These are phyloP conservation scores for Cheilosia urbana DNA, from an alignment of 2,888 invertebrate genomes.

Conservation along the genomic window DNA sequence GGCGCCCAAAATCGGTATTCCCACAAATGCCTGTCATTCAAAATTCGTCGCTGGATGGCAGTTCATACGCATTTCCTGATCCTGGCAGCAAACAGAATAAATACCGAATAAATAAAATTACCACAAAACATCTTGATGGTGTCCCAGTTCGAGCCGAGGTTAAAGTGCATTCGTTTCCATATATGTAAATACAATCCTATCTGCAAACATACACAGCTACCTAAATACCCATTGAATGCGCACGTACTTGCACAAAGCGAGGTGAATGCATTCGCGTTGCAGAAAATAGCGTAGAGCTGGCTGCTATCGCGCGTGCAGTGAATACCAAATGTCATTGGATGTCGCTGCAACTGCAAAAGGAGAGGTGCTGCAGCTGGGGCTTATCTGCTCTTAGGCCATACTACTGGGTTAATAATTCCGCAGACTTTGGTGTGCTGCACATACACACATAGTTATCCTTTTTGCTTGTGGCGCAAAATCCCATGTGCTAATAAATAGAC, in stretches of 20 bases:
- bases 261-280: constrained; percentile 59
- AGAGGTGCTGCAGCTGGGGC: constrained; percentile 4
- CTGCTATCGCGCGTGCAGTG: constrained; percentile 37
- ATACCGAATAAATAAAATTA: constrained; percentile 51
- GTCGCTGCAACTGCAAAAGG: constrained; percentile 37
- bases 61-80: constrained; percentile 27
- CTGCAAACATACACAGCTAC: constrained; percentile 34
- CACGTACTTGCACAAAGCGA: constrained; percentile 10
- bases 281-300: constrained; percentile 13
- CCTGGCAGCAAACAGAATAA: background rate
- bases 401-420: constrained; percentile 60
- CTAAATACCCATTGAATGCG: constrained; percentile 5
- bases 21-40: background rate
- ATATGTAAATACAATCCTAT: constrained; percentile 48
- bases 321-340: constrained; percentile 71
- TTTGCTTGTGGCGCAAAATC: constrained; percentile 48
- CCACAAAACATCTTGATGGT: constrained; percentile 49
- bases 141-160: constrained; percentile 71
- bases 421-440: constrained; percentile 18
- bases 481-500: constrained; percentile 62
- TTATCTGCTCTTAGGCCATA: constrained; percentile 33
- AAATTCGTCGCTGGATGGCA: background rate
- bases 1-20: background rate
- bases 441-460: constrained; percentile 12
- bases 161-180: constrained; percentile 58